Evolutionary conservation across 2,113 vertebrate genomes (phyloP), one percentile per base, ranked within the genome.

Genomic region (Rutilus rutilus): DNA sequence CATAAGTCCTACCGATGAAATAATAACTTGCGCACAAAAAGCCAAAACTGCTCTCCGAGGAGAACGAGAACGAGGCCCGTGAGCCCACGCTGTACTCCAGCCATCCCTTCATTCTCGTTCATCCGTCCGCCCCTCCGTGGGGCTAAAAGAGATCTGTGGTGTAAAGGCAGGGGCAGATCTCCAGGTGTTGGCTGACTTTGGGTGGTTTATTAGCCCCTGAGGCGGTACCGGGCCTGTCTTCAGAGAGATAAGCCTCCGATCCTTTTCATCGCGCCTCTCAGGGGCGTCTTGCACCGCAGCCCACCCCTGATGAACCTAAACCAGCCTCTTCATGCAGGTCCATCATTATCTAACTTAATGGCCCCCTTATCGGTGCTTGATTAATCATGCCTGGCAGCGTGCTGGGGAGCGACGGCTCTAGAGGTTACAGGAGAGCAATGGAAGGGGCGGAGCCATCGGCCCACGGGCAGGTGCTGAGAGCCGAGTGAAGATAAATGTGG

Each of bases 191-290:
- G 73, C 85, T 86, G 88, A 86, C 85, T 86, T 82, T 85, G 82
- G 85, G 85, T 89, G 82, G 82, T 89, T 89, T 89, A 89, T 87
- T 87, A 83, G 84, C 84, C 78, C 85, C 83, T 21, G 80, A 86
- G 82, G 88, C 77, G 76, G 52, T 39, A 78, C 71, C 19, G 65
- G 85, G 82, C 19, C 88, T 89, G 78, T 85, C 86, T 89, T 87
- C 71, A 15, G 85, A 85, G 85, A 89, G 88, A 89, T 89, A 89
- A 87, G 85, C 77, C 80, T 85, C 80, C 82, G 64, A 78, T 79
- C 36, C 85, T 74, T 71, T 78, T 87, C 85, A 82, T 57, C 78
- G 85, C 65, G 23, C n/a, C 54, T 89, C 88, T 87, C 85, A 17
- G 65, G 82, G 86, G 85, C 25, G 47, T 84, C 57, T 82, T 85